Evolutionary conservation across 2,888 invertebrate species (phyloP).

Genomic region (Andrena hattorfiana): DNA sequence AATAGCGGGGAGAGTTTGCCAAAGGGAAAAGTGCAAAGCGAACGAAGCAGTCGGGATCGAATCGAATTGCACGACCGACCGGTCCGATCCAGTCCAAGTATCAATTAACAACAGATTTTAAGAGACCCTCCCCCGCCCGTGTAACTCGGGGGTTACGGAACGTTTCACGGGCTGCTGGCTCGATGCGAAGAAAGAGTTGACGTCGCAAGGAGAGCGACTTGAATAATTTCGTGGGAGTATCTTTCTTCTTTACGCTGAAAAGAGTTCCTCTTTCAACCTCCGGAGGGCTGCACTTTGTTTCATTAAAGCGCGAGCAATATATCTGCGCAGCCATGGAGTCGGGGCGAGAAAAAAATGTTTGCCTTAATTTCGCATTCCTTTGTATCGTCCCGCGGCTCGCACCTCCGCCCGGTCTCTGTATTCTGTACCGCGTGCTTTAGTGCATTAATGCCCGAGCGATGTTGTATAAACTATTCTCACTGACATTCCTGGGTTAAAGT

Average conservation of each 20-base stretch:
- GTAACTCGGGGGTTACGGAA: constrained; percentile 1
- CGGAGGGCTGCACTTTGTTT: constrained; percentile 63
- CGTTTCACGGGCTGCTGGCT: constrained; percentile 21
- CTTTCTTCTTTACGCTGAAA: constrained; percentile 47
- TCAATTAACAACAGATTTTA: constrained; percentile 33
- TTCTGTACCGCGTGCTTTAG: constrained; percentile 32
- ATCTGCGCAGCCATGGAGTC: constrained; percentile 35
- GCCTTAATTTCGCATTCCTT: constrained; percentile 68
- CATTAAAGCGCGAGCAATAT: constrained; percentile 61
- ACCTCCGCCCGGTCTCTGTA: constrained; percentile 9
- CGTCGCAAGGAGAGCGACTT: constrained; percentile 24
- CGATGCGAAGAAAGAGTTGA: constrained; percentile 6
- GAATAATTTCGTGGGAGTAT: constrained; percentile 50
- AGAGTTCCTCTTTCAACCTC: constrained; percentile 28
- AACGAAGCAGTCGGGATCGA: neutral
- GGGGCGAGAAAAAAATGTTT: constrained; percentile 59
- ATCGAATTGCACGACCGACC: constrained; percentile 1
- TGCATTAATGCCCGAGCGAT: constrained; percentile 48
- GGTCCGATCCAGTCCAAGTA: constrained; percentile 1
- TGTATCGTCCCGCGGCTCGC: constrained; percentile 50
- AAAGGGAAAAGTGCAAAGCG: neutral
- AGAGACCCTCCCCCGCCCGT: neutral
- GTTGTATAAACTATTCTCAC: constrained; percentile 45
- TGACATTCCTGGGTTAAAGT: constrained; percentile 22
- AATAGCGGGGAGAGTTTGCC: neutral